Percentiles rank a stretch among this genome's conserved stretches.
Conservation (phyloP, 2,888 invertebrate genomes). For the Leptopilina drosophilae region DNA sequence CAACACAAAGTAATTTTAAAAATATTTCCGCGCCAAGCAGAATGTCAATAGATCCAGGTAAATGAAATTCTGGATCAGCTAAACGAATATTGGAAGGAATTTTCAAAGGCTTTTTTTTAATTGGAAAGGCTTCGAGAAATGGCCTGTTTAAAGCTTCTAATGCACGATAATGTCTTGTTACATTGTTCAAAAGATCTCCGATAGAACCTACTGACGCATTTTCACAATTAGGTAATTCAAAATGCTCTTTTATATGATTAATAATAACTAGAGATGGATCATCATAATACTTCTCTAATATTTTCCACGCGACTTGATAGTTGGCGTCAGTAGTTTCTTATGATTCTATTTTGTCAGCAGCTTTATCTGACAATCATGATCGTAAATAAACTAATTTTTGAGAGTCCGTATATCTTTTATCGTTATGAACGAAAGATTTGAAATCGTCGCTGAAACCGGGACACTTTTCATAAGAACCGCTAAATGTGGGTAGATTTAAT, state of each 20-base stretch:
- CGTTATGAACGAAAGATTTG: neutral
- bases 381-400: slow-evolving; percentile 2
- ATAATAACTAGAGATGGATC: slow-evolving; percentile 12
- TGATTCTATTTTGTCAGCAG: slow-evolving; percentile 31
- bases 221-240: neutral
- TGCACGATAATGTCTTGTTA: slow-evolving; percentile 6
- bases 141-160: too few relatives aligned
- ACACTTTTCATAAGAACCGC: slow-evolving; percentile 7
- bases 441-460: neutral
- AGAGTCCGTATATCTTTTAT: neutral
- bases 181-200: neutral
- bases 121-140: too few relatives aligned
- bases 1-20: neutral
- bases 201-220: neutral
- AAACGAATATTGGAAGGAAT: too few relatives aligned
- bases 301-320: neutral
- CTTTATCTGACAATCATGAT: neutral
- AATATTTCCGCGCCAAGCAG: too few relatives aligned
- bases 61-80: neutral
- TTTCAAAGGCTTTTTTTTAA: too few relatives aligned
- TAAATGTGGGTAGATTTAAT: neutral
- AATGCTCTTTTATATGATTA: neutral
- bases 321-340: slow-evolving; percentile 16
- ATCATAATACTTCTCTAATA: neutral
- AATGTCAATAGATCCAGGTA: too few relatives aligned